Conservation (phyloP, 1,140 invertebrate genomes). For the Drosophila virilis region DNA sequence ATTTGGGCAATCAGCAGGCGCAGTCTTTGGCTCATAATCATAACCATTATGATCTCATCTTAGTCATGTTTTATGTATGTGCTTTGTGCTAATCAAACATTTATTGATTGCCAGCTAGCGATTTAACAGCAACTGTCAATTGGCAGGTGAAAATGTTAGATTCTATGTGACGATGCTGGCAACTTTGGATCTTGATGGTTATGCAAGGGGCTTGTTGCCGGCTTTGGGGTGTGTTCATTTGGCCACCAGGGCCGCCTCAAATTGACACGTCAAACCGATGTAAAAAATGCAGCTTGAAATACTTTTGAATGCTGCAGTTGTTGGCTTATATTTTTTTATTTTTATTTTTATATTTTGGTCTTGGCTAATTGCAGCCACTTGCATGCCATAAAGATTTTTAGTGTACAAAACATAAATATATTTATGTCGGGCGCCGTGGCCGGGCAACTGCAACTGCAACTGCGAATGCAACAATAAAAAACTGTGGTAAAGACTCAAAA, state of each 20-base stretch:
- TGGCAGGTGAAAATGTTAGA: constrained; percentile 55
- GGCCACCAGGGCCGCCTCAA: neutral
- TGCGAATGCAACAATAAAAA: constrained; percentile 35
- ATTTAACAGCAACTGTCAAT: constrained; percentile 21
- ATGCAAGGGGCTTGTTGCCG: neutral
- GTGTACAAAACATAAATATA: constrained; percentile 60
- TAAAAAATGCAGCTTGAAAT: constrained; percentile 7
- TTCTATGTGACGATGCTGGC: constrained; percentile 29
- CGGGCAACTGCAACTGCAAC: constrained; percentile 21
- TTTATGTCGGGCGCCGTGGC: constrained; percentile 46
- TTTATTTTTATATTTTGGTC: constrained; percentile 21
- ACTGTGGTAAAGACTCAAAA: constrained; percentile 78
- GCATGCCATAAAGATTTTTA: constrained; percentile 53
- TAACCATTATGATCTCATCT: constrained; percentile 35
- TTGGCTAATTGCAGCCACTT: constrained; percentile 67
- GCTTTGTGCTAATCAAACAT: constrained; percentile 64
- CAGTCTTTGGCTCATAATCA: constrained; percentile 32
- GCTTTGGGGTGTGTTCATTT: constrained; percentile 17
- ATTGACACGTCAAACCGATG: constrained; percentile 29
- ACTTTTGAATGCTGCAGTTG: constrained; percentile 2
- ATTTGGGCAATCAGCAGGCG: constrained; percentile 41
- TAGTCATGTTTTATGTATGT: constrained; percentile 70
- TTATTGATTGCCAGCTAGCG: constrained; percentile 51
- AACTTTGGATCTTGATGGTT: neutral
- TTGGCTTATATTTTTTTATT: constrained; percentile 7